phyloP scores from a whole-genome alignment of 2,797 vertebrate species.

The Lemur catta region DNA sequence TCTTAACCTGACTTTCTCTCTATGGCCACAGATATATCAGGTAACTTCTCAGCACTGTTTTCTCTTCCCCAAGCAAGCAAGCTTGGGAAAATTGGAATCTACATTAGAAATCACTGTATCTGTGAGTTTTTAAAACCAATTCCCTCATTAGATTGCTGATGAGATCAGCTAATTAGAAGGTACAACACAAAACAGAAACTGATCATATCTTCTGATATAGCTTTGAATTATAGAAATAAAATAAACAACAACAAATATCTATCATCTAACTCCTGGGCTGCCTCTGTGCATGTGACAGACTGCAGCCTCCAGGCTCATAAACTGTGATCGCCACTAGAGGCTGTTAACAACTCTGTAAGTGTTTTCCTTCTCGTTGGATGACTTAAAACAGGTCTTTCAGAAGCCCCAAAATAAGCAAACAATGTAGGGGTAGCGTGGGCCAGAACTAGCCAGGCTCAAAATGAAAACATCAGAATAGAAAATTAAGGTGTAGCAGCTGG shows the following conservation, averaged over 20 bases:
- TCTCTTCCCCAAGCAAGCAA: constrained; percentile 12
- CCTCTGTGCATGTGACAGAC: constrained; percentile 58
- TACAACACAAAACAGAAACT: constrained; percentile 26
- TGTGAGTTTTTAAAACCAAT: constrained; percentile 37
- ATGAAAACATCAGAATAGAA: constrained; percentile 61
- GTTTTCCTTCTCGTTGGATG: constrained; percentile 50
- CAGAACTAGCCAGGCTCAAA: constrained; percentile 53
- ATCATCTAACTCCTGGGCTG: constrained; percentile 67
- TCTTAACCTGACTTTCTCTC: constrained; percentile 28
- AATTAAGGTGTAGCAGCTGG: constrained; percentile 40
- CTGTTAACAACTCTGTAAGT: constrained; percentile 40
- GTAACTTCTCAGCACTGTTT: constrained; percentile 16
- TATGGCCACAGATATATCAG: constrained; percentile 18
- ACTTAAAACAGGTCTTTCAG: constrained; percentile 70
- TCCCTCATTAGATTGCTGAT: constrained; percentile 52
- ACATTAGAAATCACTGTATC: neutral
- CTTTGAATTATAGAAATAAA: constrained; percentile 58
- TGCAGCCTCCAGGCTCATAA: constrained; percentile 40
- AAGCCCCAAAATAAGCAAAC: constrained; percentile 63
- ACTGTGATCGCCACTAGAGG: constrained; percentile 41
- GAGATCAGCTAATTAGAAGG: constrained; percentile 64
- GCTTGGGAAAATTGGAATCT: constrained; percentile 6
- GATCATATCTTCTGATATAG: constrained; percentile 50
- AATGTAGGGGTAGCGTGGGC: constrained; percentile 25
- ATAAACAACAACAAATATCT: constrained; percentile 62